These are phyloP conservation scores for Tinea trinotella DNA, from an alignment of 2,888 invertebrate genomes.

Conservation along the genomic window DNA sequence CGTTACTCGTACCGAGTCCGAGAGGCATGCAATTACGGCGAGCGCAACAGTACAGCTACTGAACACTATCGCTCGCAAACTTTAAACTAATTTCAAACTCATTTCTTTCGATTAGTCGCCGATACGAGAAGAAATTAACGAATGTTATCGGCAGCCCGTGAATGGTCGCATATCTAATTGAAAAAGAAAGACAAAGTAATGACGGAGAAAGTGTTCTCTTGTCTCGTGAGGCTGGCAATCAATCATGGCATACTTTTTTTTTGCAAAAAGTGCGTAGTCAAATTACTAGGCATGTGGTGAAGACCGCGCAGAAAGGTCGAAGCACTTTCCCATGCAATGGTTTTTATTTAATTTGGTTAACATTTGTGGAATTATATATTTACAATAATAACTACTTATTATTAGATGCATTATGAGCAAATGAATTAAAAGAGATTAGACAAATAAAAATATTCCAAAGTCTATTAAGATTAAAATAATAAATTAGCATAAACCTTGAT, in stretches of 20 bases:
- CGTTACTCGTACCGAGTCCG: conserved; percentile 23
- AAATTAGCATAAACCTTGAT: neutral
- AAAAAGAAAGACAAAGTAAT: conserved; percentile 36
- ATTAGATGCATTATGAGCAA: too few species aligned
- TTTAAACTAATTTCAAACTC: conserved; percentile 57
- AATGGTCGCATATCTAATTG: conserved; percentile 28
- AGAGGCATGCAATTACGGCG: conserved; percentile 13
- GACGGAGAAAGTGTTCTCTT: conserved; percentile 43
- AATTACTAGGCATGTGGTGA: conserved; percentile 4
- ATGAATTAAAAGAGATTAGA: too few species aligned
- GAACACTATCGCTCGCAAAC: conserved; percentile 38
- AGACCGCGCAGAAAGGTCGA: neutral
- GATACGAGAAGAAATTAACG: conserved; percentile 51
- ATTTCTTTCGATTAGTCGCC: conserved; percentile 53
- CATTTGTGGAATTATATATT: too few species aligned
- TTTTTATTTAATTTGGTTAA: too few species aligned
- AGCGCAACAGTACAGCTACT: conserved; percentile 20
- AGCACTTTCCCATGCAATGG: neutral
- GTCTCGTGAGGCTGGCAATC: conserved; percentile 32
- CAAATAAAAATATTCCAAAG: neutral
- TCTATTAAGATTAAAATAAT: neutral
- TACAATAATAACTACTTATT: too few species aligned
- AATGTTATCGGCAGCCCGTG: conserved; percentile 38
- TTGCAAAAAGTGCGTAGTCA: conserved; percentile 8
- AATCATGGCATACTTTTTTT: conserved; percentile 33